Base-by-base conservation (phyloP, 2,888 invertebrate genomes). In the Tinea semifulvella region DNA sequence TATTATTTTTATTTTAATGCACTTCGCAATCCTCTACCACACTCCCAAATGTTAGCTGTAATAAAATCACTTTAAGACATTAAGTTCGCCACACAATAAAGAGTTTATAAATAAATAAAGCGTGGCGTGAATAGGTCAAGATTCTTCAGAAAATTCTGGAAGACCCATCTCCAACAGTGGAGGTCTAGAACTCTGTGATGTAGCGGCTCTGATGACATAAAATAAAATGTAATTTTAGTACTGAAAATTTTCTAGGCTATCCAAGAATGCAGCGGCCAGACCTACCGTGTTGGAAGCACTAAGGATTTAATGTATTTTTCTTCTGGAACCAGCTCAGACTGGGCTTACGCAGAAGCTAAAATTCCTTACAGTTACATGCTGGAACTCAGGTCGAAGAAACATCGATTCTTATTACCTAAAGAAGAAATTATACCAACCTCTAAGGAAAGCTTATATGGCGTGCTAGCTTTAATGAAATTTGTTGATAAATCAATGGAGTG, bases 241-340 rank as follows among this genome's bases (percentile, higher is more conserved):
- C n/a, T n/a, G n/a, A n/a, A n/a, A n/a, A n/a, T n/a, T n/a, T 49
- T 47, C 1, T 56, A 80, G 79, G 76, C 69, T 7, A 77, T 80
- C 28, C 51, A 61, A 47, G 51, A 56, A 6, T 53, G 57, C n/a
- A 68, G 56, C 42, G 71, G 71, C 1, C 66, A 62, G 47, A 76
- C 65, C 0, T 79, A 76, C 61, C 75, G 69, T 58, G 79, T 79
- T 1, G 79, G 79, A 13, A 73, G 77, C 48, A 77, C 79, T 0
- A 79, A 73, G 28, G 79, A 80, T 48, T 60, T 80, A 4, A 79
- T 80, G 79, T 80, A 79, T 56, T 80, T 64, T 50, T 65, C 79
- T 1, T 49, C 69, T 0, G 79, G 79, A 0, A 76, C 65, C 38
- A 77, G 79, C 53, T 60, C 58, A 0, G 79, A 80, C 46, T 80